These are phyloP conservation scores for Suricata suricatta DNA, from an alignment of 2,113 vertebrate genomes.

Conservation along the genomic window DNA sequence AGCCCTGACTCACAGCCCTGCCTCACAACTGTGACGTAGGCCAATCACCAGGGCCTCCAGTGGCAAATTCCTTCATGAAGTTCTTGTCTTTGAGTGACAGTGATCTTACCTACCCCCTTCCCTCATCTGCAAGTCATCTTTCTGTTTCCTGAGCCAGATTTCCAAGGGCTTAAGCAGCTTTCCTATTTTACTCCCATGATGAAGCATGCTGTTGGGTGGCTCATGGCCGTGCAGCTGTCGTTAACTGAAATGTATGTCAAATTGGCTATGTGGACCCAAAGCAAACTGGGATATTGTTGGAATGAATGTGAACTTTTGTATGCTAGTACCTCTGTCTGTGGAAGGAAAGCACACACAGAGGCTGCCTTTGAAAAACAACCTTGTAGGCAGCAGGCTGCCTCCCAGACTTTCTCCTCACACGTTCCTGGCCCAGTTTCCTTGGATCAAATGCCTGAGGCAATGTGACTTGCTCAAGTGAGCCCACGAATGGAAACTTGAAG, in stretches of 20 bases:
- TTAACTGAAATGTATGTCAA: background rate
- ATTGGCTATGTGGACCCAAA: background rate
- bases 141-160: constrained; percentile 59
- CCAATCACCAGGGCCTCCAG: background rate
- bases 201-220: background rate
- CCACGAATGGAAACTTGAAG: background rate
- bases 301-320: background rate
- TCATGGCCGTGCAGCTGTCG: background rate
- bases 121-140: constrained; percentile 70
- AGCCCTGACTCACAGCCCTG: background rate
- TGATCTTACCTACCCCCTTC: background rate
- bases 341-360: background rate
- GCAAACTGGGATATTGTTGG: background rate
- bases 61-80: background rate
- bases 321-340: background rate
- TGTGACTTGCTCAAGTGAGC: background rate
- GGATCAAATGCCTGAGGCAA: background rate
- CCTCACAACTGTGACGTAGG: background rate
- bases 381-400: background rate
- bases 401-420: background rate
- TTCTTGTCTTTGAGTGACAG: constrained; percentile 53
- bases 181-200: background rate
- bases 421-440: background rate
- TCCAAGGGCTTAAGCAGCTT: constrained; percentile 43
- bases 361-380: background rate